Base-by-base conservation (phyloP, 2,888 invertebrate genomes). In the Malthinus seriepunctatus region DNA sequence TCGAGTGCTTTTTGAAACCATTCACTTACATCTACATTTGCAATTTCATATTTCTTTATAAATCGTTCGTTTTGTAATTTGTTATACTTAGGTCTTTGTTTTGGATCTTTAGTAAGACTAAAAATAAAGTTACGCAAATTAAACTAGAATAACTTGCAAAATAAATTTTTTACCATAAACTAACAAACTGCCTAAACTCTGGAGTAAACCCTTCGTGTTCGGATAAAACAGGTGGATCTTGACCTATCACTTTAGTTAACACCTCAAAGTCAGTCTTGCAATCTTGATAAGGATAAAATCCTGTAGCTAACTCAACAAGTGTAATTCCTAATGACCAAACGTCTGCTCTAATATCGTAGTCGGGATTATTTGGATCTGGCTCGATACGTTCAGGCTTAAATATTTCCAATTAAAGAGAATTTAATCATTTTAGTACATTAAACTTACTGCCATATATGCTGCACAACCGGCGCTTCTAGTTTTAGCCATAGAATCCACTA, bases 301-400 rank as follows among this genome's bases (percentile, higher is more conserved):
- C 98, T 9, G 96, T 96, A 44, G 98, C 99, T 72, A 99, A 83
- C 83, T 99, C 99, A 50, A 99, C 94, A 57, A 95, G 83, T 53
- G 95, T 95, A 72, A 95, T 97, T 68, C 99, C 99, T 67, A 99
- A 83, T 67, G 97, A 97, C 99, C 99, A 99, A 49, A 99, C 98
- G 81, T 99, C 99, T 12, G 99, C 98, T 70, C 99, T 86, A 75
- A 99, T 96, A 81, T 99, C 99, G 79, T 99, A 99, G 80, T 96
- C 95, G 51, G 95, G 96, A 76, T 92, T 89, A 61, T 88, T 87
- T 15, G 96, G 96, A 78, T 94, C 91, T 42, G 93, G 92, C 79
- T 97, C 96, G 79, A 98, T 97, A 71, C 98, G 85, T 82, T 99
- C 98, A 49, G 98, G 98, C 95, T 95, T 73, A 14, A 68, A 49